Evolutionary conservation across 2,113 vertebrate genomes (phyloP).

Genomic region (Buteo buteo): DNA sequence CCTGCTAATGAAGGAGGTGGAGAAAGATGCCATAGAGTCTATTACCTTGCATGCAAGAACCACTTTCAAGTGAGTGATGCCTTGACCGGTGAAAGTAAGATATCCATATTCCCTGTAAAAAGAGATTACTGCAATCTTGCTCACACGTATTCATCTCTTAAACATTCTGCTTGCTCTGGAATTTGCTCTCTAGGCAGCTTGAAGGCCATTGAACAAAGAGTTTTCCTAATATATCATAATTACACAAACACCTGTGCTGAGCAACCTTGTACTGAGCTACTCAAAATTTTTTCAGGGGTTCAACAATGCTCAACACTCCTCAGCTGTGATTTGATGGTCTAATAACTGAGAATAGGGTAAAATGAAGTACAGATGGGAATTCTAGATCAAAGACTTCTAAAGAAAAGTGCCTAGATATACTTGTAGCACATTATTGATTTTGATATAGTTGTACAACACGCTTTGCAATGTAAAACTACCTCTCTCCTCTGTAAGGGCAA

Average conservation of each 20-base stretch:
- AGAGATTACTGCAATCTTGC: neutral
- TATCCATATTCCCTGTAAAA: neutral
- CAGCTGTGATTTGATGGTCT: neutral
- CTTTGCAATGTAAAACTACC: neutral
- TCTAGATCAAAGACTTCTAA: neutral
- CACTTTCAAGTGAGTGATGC: neutral
- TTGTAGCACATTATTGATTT: too few relatives aligned
- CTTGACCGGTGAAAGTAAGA: slow-evolving; percentile 19
- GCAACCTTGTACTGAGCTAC: neutral
- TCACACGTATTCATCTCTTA: neutral
- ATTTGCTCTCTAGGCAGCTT: slow-evolving; percentile 11
- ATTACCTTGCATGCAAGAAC: neutral
- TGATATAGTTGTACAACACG: neutral
- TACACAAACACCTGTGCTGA: slow-evolving; percentile 62
- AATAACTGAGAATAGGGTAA: neutral
- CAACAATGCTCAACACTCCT: neutral
- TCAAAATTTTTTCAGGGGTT: neutral
- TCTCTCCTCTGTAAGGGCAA: neutral
- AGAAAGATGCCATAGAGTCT: neutral
- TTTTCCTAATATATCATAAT: slow-evolving; percentile 64
- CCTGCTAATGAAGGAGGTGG: slow-evolving; percentile 39
- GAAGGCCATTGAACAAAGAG: slow-evolving; percentile 57
- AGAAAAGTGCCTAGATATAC: neutral
- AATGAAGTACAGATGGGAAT: neutral
- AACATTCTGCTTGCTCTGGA: slow-evolving; percentile 3